Evolutionary conservation across 2,888 invertebrate species (phyloP).

Genomic region (Iselma pallidipennis): DNA sequence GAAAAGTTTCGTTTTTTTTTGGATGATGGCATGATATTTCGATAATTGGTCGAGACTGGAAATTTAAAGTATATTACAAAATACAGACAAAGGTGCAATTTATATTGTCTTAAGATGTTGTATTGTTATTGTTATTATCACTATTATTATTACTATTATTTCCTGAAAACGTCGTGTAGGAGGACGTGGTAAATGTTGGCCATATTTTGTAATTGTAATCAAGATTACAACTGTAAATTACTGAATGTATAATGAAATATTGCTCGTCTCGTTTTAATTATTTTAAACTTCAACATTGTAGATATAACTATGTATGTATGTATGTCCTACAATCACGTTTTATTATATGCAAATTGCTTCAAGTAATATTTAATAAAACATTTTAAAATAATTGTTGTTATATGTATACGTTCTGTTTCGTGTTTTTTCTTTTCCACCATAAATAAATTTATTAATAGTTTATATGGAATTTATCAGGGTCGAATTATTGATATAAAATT

Average conservation of each 20-base stretch:
- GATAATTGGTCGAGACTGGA: constrained; percentile 53
- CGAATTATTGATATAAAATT: neutral
- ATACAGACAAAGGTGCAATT: constrained; percentile 47
- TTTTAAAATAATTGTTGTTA: constrained; percentile 30
- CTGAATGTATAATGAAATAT: constrained; percentile 47
- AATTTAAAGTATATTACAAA: constrained; percentile 49
- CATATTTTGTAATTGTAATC: constrained; percentile 57
- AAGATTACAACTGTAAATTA: constrained; percentile 52
- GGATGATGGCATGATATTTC: constrained; percentile 15
- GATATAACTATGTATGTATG: constrained; percentile 1
- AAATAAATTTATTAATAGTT: neutral
- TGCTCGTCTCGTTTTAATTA: constrained; percentile 35
- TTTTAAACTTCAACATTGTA: constrained; percentile 29
- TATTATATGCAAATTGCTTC: constrained; percentile 42
- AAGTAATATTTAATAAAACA: constrained; percentile 32
- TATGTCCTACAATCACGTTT: constrained; percentile 34
- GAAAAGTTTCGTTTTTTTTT: constrained; percentile 3
- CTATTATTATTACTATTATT: constrained; percentile 53
- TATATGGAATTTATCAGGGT: constrained; percentile 1
- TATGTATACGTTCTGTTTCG: neutral
- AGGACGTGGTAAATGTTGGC: constrained; percentile 53
- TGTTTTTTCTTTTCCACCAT: neutral
- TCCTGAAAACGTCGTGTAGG: constrained; percentile 53
- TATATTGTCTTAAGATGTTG: constrained; percentile 54
- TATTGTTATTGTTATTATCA: constrained; percentile 48